A percentile compares a stretch with the other conserved stretches of the same genome.
Evolutionary conservation across 2,113 vertebrate species (phyloP).

Genomic region (Oncorhynchus keta): DNA sequence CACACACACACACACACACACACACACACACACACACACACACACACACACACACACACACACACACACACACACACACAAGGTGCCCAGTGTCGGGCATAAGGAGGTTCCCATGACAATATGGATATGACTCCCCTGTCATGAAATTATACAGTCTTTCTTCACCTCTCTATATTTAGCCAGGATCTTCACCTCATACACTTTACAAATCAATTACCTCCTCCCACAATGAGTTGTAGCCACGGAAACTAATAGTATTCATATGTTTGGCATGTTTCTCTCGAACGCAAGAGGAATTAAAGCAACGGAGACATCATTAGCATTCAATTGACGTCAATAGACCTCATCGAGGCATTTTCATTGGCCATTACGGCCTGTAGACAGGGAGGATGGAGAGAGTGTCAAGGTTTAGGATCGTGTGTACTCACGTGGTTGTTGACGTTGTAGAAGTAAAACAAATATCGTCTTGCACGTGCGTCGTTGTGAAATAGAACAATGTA

Average conservation of each 20-base stretch:
- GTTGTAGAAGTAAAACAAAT: constrained; percentile 2
- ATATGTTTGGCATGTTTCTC: constrained; percentile 25
- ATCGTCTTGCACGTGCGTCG: constrained; percentile 13
- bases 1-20: no score
- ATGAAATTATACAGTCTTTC: neutral
- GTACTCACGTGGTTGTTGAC: constrained; percentile 25
- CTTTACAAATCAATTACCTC: constrained; percentile 17
- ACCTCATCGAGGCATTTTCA: constrained; percentile 35
- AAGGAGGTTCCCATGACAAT: no score
- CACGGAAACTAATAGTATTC: constrained; percentile 39
- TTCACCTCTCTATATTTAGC: constrained; percentile 12
- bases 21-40: no score
- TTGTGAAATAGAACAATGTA: constrained; percentile 20
- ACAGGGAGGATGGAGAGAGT: constrained; percentile 2
- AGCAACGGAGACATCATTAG: constrained; percentile 45
- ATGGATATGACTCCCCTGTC: neutral
- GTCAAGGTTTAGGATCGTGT: constrained; percentile 31
- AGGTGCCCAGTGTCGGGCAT: no score
- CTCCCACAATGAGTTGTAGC: constrained; percentile 4
- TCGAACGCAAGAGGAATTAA: constrained; percentile 41
- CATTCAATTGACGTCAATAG: constrained; percentile 22
- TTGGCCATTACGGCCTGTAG: constrained; percentile 35
- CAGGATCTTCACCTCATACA: constrained; percentile 6
- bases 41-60: no score
- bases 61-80: no score